Base-by-base conservation (phyloP, 2,113 vertebrate genomes). In the Turnix velox region DNA sequence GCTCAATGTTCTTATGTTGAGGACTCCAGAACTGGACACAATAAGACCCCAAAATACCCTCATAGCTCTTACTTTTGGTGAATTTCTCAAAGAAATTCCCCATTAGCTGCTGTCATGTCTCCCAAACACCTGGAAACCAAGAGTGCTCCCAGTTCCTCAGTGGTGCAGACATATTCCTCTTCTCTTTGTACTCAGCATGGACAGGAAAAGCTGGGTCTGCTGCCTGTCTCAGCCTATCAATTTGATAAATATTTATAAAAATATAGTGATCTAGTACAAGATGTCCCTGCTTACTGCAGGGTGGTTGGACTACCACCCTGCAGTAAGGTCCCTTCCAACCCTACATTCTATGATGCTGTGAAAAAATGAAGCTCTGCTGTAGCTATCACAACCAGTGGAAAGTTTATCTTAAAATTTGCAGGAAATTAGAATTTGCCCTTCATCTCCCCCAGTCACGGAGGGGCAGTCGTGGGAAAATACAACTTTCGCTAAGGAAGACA, bases 341-440 rank as follows among this genome's bases (percentile, higher is more conserved):
- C n/a, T n/a, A n/a, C n/a, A n/a, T n/a, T n/a, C n/a, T n/a, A n/a
- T n/a, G n/a, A n/a, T n/a, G n/a, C n/a, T n/a, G n/a, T n/a, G n/a
- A n/a, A n/a, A n/a, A n/a, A 86, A 84, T 57, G 76, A 73, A 82
- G 62, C 73, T 84, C 57, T 93, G 57, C 83, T 81, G 48, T 31
- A 81, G 69, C 75, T 88, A 37, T 94, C 51, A 65, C 82, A 94
- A 79, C 30, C 54, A 92, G 46, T 58, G 74, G 77, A 87, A 94
- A 69, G 69, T 71, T 93, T 92, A 93, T 89, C 91, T 89, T 39
- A 40, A 30, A 42, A 87, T 92, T 73, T 3, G 2, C 81, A 96
- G 91, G 94, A 96, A 96, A 79, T 81, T 89, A 67, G 63, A 93
- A n/a, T n/a, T n/a, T 91, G 74, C 63, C 77, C 92, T 87, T 92